Base-by-base conservation (phyloP, 2,797 vertebrate species). In the Diplodus sargus region DNA sequence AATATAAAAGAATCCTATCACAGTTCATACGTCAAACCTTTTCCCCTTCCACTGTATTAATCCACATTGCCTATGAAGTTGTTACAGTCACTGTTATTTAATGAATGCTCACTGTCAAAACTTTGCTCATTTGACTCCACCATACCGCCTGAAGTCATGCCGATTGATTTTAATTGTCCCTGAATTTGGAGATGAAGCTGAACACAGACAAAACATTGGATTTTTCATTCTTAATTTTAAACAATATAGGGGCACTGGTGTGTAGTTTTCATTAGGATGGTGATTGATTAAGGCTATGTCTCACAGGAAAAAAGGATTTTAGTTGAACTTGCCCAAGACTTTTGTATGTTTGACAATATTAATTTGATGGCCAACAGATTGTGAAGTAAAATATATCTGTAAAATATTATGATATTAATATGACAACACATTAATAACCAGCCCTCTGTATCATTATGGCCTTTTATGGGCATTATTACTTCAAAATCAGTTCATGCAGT, bases 121-220 rank as follows among this genome's bases (percentile, higher is more conserved):
- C 73, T 61, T 81, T 81, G 58, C 52, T 85, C 56, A 39, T 87
- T 62, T 73, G 51, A 78, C 70, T 82, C 66, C 25, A 34, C 47
- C 70, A 47, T 59, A 34, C 68, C 70, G 62, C 81, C 78, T 84
- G 56, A 80, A 87, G 84, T 81, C 59, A 83, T 65, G 39, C 42
- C 30, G 39, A 82, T 84, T 84, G 70, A 88, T 91, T 91, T 85
- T 75, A 90, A 89, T 90, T 84, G 86, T 85, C 65, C 65, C 81
- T 59, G 74, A 85, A 83, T 87, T 87, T 82, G 7, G 64, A 84
- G 78, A 89, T 82, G 74, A 90, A 85, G 74, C 82, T 23, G 73
- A 87, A 83, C 76, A 79, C 54, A 53, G 72, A 79, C 18, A 82
- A 76, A 70, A 49, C 81, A 79, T 79, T 76, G 70, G 59, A 58